These are phyloP conservation scores for Lutjanus argentimaculatus DNA, from an alignment of 2,797 vertebrate genomes.

Conservation along the genomic window DNA sequence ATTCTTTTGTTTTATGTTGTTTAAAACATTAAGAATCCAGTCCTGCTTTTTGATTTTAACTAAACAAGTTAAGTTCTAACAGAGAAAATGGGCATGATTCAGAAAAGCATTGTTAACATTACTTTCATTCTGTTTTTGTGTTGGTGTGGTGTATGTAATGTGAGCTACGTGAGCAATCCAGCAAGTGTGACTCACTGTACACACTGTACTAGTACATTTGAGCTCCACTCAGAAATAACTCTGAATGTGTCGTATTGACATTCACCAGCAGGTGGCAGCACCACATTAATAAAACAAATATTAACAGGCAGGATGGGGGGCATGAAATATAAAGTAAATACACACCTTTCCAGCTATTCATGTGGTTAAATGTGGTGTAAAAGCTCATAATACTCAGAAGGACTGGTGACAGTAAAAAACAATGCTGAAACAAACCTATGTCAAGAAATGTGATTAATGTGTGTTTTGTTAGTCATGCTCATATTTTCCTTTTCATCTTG, in stretches of 20 bases:
- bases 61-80: neutral
- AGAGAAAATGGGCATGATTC: neutral
- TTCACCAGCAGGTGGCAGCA: slow-evolving; percentile 77
- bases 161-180: neutral
- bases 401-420: neutral
- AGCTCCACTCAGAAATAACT: too few relatives aligned
- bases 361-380: neutral
- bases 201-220: too few relatives aligned
- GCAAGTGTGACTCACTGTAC: neutral
- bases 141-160: neutral
- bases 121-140: neutral
- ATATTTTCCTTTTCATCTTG: neutral
- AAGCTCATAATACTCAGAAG: neutral
- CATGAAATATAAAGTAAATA: neutral
- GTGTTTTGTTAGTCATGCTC: slow-evolving; percentile 4
- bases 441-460: slow-evolving; percentile 7
- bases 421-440: neutral
- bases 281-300: slow-evolving; percentile 36
- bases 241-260: slow-evolving; percentile 12
- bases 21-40: neutral
- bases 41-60: neutral
- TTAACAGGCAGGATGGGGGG: neutral
- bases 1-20: neutral
- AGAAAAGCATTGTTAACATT: neutral
- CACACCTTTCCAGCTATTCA: neutral